phyloP scores from a whole-genome alignment of 2,113 vertebrate genomes.

The Neotoma lepida region DNA sequence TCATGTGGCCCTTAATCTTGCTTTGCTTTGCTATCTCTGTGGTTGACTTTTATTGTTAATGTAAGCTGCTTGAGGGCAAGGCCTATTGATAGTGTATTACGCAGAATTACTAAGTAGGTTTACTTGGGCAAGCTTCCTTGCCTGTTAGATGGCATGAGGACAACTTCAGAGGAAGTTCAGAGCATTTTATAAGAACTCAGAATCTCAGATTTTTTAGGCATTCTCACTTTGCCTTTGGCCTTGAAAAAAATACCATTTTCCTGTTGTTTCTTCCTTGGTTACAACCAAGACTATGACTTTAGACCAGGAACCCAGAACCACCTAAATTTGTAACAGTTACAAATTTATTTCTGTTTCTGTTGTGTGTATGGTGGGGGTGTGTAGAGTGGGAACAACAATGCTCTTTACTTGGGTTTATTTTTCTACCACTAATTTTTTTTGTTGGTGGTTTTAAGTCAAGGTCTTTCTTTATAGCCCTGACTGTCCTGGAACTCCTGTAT shows the following conservation, averaged over 20 bases:
- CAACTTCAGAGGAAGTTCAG: not conserved
- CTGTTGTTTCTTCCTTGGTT: not conserved
- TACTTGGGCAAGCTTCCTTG: slow-evolving; percentile 21
- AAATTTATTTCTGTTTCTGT: not conserved
- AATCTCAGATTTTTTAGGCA: not conserved
- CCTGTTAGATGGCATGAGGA: not conserved
- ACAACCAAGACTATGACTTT: not conserved
- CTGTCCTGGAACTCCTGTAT: not conserved
- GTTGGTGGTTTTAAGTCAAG: not conserved
- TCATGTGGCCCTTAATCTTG: slow-evolving; percentile 58
- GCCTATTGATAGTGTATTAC: slow-evolving; percentile 25
- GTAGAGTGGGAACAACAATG: not conserved
- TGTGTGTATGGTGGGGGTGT: not conserved
- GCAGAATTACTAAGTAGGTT: not conserved
- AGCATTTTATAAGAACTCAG: slow-evolving; percentile 48
- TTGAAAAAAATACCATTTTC: slow-evolving; percentile 29
- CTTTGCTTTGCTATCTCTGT: slow-evolving; percentile 53
- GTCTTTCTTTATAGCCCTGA: not conserved
- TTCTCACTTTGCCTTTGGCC: not conserved
- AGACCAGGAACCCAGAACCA: not conserved
- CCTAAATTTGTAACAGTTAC: not conserved
- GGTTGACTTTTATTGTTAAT: slow-evolving; percentile 54
- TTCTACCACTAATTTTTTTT: slow-evolving; percentile 51
- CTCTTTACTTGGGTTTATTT: slow-evolving; percentile 46
- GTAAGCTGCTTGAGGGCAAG: slow-evolving; percentile 46